Evolutionary conservation across 1,140 invertebrate species (phyloP).

Genomic region (Maniola jurtina): DNA sequence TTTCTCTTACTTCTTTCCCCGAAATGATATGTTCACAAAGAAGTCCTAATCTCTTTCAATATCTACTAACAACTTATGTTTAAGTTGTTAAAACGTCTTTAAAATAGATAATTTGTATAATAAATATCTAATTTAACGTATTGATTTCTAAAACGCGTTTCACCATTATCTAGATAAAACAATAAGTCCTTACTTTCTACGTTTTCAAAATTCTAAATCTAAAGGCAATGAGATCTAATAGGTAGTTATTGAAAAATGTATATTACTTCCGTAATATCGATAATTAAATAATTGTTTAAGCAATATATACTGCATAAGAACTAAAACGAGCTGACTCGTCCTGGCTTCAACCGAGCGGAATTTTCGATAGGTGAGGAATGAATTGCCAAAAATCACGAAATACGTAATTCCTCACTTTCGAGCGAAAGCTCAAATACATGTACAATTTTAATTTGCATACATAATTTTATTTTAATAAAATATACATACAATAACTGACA

Average conservation of each 20-base stretch:
- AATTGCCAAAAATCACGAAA: too few relatives aligned
- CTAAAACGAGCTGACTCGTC: too few relatives aligned
- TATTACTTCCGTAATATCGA: slow-evolving; percentile 3
- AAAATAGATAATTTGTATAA: slow-evolving; percentile 3
- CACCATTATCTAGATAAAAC: slow-evolving; percentile 7
- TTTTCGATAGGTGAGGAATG: too few relatives aligned
- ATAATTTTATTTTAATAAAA: too few relatives aligned
- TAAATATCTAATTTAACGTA: slow-evolving; percentile 6
- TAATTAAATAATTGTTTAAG: too few relatives aligned
- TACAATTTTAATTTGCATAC: too few relatives aligned
- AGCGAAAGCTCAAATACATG: too few relatives aligned
- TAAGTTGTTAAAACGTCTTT: neutral
- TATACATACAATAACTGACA: too few relatives aligned
- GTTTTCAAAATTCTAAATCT: slow-evolving; percentile 15
- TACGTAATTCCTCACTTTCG: too few relatives aligned
- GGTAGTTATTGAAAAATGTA: neutral
- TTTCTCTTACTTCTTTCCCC: neutral
- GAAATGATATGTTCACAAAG: neutral
- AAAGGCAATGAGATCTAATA: slow-evolving; percentile 23
- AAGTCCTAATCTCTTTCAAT: neutral
- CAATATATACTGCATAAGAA: too few relatives aligned
- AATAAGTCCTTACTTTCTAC: slow-evolving; percentile 20
- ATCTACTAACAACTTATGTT: neutral
- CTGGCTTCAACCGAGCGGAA: too few relatives aligned
- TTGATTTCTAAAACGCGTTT: slow-evolving; percentile 1